phyloP scores from a whole-genome alignment of 2,113 vertebrate genomes.

The Istiophorus platypterus region DNA sequence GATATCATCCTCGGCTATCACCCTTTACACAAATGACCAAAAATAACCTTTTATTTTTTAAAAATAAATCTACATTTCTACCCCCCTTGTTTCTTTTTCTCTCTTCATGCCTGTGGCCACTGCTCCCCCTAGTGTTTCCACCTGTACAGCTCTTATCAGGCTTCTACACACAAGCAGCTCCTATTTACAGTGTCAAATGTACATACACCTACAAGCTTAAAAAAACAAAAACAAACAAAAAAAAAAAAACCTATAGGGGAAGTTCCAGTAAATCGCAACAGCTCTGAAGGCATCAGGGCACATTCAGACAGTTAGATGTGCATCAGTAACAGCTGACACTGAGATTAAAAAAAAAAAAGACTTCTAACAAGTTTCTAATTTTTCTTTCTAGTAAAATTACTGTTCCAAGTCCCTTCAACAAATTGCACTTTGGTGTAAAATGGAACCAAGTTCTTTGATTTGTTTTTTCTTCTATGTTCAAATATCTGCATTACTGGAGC shows the following conservation, averaged over 20 bases:
- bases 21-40: constrained; percentile 43
- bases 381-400: constrained; percentile 58
- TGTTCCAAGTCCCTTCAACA: constrained; percentile 79
- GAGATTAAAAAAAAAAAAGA: constrained; percentile 38
- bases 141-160: constrained; percentile 51
- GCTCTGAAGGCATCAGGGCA: constrained; percentile 81
- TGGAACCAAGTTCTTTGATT: constrained; percentile 76
- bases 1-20: constrained; percentile 48
- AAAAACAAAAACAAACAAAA: too few relatives aligned
- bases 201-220: constrained; percentile 52
- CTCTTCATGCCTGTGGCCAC: constrained; percentile 51
- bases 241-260: constrained; percentile 41
- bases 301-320: constrained; percentile 81
- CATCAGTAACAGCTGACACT: constrained; percentile 67
- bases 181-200: constrained; percentile 78
- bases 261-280: constrained; percentile 55
- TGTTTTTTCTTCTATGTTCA: constrained; percentile 57
- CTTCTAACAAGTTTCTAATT: constrained; percentile 48
- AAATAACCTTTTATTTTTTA: constrained; percentile 45
- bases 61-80: constrained; percentile 43
- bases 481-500: constrained; percentile 60
- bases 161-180: constrained; percentile 49
- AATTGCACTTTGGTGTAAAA: constrained; percentile 91
- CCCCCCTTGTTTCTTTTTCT: constrained; percentile 23
- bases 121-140: constrained; percentile 77